Conservation (phyloP, 2,888 invertebrate species). For the Drosophila formosana region DNA sequence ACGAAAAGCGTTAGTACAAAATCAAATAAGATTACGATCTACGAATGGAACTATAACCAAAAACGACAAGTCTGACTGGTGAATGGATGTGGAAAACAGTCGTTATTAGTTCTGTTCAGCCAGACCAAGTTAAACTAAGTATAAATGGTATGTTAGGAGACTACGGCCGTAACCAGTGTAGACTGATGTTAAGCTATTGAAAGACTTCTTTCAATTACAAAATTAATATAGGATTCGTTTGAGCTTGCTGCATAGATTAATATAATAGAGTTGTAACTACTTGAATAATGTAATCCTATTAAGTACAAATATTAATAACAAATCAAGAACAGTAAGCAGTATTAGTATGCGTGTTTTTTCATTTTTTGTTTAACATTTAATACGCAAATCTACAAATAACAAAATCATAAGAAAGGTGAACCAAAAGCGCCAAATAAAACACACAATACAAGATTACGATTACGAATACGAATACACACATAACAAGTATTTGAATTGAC, state of each 20-base stretch:
- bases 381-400: slow-evolving; percentile 41
- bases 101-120: slow-evolving; percentile 17
- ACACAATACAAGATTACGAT: slow-evolving; percentile 20
- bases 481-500: slow-evolving; percentile 30
- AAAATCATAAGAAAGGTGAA: slow-evolving; percentile 22
- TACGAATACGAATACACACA: slow-evolving; percentile 38
- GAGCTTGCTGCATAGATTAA: slow-evolving; percentile 5
- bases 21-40: slow-evolving; percentile 39
- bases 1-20: slow-evolving; percentile 66
- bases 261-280: background rate
- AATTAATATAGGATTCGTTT: slow-evolving; percentile 2
- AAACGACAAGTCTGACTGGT: slow-evolving; percentile 5
- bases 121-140: slow-evolving; percentile 7
- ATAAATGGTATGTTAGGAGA: slow-evolving; percentile 11
- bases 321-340: slow-evolving; percentile 35
- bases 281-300: slow-evolving; percentile 1
- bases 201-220: background rate
- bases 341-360: slow-evolving; percentile 27
- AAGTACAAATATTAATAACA: slow-evolving; percentile 49
- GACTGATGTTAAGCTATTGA: slow-evolving; percentile 2
- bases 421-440: slow-evolving; percentile 29
- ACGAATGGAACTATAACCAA: slow-evolving; percentile 40
- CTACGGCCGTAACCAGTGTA: slow-evolving; percentile 56
- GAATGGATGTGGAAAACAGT: background rate
- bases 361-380: slow-evolving; percentile 11